Base-by-base conservation (phyloP, 2,113 vertebrate species). In the Cavia porcellus region DNA sequence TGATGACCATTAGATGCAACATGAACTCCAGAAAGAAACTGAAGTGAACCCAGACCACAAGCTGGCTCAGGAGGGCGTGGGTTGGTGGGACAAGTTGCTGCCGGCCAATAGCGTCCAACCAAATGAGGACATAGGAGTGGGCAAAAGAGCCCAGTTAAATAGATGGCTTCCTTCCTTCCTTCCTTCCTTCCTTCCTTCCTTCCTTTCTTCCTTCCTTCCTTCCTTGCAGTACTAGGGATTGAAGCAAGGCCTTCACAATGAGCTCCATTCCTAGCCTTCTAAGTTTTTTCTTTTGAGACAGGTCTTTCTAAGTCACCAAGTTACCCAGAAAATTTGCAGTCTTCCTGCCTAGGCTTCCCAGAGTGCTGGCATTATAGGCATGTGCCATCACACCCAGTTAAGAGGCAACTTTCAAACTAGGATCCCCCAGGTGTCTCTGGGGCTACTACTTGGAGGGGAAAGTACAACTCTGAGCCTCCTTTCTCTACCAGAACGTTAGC, bases 1-100 rank as follows among this genome's bases (percentile, higher is more conserved):
- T 11, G 15, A 38, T 12, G 74, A 70, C 85, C 59, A 1, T 57
- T 55, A 82, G 50, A 45, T 10, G 0, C 32, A 25, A 74, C 55
- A 85, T 52, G 45, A 68, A 70, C 50, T 66, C 66, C 32, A 38
- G 47, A 47, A 74, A 79, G 61, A 88, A 66, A 84, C 66, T 42
- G 68, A 82, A 28, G 3, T 30, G 50, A 59, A n/a, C 57, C 24
- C 52, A 25, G 86, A 83, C 80, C 80, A 57, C 0, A 25, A 24
- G 86, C 30, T 24, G 57, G 79, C 45, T 55, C 42, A 0, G 74
- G 6, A n/a, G 42, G 55, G 42, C n/a, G 82, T 19, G n/a, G 35
- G 52, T 38, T 50, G 5, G 13, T 0, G 8, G n/a, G 32, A 66
- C 35, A 35, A 55, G 47, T 0, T 0, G 64, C 10, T 30, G 6